A percentile compares a stretch with the other conserved stretches of the same genome.
Evolutionary conservation across 2,113 vertebrate species (phyloP).

Genomic region (Python bivittatus): DNA sequence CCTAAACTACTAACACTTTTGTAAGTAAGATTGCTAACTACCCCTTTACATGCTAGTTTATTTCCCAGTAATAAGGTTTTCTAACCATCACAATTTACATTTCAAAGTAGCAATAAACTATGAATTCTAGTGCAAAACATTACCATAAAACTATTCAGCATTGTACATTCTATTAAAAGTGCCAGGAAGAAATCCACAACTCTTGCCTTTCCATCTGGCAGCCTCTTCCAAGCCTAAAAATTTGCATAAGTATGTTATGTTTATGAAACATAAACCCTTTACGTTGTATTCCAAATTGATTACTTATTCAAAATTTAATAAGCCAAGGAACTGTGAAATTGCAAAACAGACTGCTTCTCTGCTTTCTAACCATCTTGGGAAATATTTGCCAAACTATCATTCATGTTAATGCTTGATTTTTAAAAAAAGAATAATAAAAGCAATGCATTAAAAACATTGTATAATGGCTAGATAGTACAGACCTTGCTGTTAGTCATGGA

Average conservation of each 20-base stretch:
- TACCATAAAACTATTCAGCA: conserved; percentile 74
- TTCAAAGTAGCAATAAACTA: conserved; percentile 76
- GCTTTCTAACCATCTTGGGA: conserved; percentile 45
- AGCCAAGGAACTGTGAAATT: conserved; percentile 51
- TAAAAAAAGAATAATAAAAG: not conserved
- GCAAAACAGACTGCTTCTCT: conserved; percentile 36
- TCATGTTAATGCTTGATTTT: conserved; percentile 35
- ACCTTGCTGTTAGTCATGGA: not conserved
- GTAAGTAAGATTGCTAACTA: conserved; percentile 51
- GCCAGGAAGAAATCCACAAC: conserved; percentile 72
- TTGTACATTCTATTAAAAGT: conserved; percentile 72
- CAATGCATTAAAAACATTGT: conserved; percentile 34
- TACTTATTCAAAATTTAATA: conserved; percentile 67
- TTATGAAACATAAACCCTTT: conserved; percentile 74
- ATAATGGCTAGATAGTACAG: conserved; percentile 40
- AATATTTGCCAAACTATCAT: conserved; percentile 22
- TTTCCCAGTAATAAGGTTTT: conserved; percentile 64
- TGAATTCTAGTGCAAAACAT: conserved; percentile 66
- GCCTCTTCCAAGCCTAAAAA: conserved; percentile 69
- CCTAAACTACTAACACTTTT: conserved; percentile 22
- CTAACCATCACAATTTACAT: conserved; percentile 72
- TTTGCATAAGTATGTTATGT: conserved; percentile 79
- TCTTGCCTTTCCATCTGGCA: conserved; percentile 77
- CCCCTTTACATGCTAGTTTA: conserved; percentile 62
- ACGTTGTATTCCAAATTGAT: conserved; percentile 72